Percentiles rank a stretch among this genome's conserved stretches.
Conservation (phyloP, 2,113 vertebrate species). For the Pterocles orientalis region DNA sequence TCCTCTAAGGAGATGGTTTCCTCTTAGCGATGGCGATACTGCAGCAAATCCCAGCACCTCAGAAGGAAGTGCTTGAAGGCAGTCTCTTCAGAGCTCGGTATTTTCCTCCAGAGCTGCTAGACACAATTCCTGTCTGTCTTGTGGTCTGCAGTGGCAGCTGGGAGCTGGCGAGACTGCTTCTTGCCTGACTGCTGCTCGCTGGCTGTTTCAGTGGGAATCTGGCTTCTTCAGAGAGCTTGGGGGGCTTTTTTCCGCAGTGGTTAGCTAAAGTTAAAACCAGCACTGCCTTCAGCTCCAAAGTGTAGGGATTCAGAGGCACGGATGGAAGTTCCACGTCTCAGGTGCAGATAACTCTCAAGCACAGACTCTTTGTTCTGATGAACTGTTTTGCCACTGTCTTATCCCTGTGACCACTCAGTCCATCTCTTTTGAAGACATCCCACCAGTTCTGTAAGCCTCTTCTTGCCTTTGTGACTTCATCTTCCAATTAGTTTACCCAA, state of each 20-base stretch:
- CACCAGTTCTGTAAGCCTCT: neutral
- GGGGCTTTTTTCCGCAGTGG: neutral
- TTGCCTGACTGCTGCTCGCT: too few relatives aligned
- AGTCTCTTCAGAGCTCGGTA: neutral
- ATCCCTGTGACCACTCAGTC: fast-evolving
- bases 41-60: neutral
- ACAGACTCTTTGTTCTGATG: neutral
- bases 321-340: neutral
- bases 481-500: neutral
- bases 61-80: neutral
- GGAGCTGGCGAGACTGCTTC: neutral
- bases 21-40: neutral
- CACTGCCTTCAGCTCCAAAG: neutral
- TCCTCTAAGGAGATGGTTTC: neutral
- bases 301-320: neutral
- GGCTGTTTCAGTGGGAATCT: neutral
- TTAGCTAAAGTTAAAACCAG: neutral
- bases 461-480: neutral
- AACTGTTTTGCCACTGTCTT: neutral
- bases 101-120: neutral
- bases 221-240: neutral
- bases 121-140: neutral
- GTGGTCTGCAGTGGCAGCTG: neutral
- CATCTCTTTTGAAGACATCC: neutral
- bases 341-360: neutral